phyloP scores from a whole-genome alignment of 92 coral and sea anemone species.

The Epizoanthus rinbou region DNA sequence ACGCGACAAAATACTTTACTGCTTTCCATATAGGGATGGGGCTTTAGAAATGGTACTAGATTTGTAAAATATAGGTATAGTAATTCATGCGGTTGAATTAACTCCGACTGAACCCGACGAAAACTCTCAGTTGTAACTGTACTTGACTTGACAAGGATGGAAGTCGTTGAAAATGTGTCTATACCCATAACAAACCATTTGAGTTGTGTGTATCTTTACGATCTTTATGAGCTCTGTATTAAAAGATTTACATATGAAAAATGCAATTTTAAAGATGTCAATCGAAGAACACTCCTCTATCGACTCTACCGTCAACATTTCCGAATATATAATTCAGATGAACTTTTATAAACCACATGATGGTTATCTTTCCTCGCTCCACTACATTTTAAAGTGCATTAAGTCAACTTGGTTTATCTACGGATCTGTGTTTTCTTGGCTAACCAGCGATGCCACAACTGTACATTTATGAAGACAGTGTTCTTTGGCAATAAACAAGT shows the following conservation, averaged over 20 bases:
- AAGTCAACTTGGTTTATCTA: not conserved
- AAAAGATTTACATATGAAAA: not conserved
- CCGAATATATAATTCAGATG: not conserved
- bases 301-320: not conserved
- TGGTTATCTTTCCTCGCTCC: not conserved
- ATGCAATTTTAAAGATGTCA: not conserved
- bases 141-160: too few species aligned
- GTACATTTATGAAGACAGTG: not conserved
- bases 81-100: not conserved
- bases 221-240: not conserved
- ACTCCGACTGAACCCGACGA: not conserved
- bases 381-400: not conserved
- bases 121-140: too few species aligned
- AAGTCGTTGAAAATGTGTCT: too few species aligned
- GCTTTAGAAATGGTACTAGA: not conserved
- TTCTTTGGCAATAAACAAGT: not conserved
- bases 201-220: not conserved
- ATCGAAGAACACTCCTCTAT: not conserved
- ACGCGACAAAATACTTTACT: slow-evolving; percentile 24
- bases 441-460: not conserved
- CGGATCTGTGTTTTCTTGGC: not conserved
- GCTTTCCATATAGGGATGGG: not conserved
- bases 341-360: not conserved
- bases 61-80: not conserved
- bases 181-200: not conserved